Conservation (phyloP, 2,113 vertebrate species). For the Noturus placidus region DNA sequence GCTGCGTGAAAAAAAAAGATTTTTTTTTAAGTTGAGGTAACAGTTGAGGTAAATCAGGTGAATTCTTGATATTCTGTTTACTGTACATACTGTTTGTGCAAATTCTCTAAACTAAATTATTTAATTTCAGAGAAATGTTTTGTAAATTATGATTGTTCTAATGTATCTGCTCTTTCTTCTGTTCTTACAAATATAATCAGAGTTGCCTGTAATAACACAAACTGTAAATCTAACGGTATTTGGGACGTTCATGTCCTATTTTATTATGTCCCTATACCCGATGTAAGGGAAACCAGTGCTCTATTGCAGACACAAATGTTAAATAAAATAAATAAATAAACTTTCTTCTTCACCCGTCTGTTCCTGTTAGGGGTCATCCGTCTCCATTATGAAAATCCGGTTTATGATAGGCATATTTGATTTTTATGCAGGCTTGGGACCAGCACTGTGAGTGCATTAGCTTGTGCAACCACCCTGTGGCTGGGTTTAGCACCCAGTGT, state of each 20-base stretch:
- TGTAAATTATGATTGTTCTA: neutral
- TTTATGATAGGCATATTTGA: too few species aligned
- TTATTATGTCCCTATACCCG: neutral
- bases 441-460: too few species aligned
- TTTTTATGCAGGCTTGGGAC: too few species aligned
- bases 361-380: too few species aligned
- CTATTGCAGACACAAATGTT: neutral
- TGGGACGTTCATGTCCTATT: neutral
- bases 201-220: neutral
- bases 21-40: neutral
- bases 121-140: neutral
- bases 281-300: neutral
- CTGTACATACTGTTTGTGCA: neutral
- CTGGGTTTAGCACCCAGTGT: too few species aligned
- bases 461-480: too few species aligned
- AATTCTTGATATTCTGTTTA: neutral
- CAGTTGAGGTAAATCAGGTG: neutral
- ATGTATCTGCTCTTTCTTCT: neutral
- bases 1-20: too few species aligned
- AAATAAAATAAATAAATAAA: neutral
- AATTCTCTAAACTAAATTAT: neutral
- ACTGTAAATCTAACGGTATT: neutral
- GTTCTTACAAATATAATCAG: constrained; percentile 1
- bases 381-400: too few species aligned
- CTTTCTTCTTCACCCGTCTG: too few species aligned